Base-by-base conservation (phyloP, 1,140 invertebrate genomes). In the Cydia fagiglandana region DNA sequence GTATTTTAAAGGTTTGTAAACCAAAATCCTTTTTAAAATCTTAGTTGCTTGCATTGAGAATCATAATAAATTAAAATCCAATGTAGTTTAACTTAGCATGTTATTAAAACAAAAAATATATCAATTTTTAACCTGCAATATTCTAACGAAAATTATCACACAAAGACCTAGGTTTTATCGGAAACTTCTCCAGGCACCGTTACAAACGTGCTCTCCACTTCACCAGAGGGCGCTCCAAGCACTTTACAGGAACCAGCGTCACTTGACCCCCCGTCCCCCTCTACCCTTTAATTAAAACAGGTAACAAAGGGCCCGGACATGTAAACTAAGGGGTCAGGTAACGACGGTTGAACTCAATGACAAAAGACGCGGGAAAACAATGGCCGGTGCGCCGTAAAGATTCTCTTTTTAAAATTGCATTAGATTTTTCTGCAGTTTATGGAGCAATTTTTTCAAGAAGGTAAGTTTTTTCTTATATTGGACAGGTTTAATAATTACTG, bases 331-430 rank as follows among this genome's bases (percentile, higher is more conserved):
- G 68, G 80, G 30, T 81, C 84, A 78, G 30, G 28, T 30, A 50
- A 70, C 10, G 64, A 56, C 81, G 84, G 84, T 73, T 61, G 68
- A 68, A 53, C 75, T 77, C 74, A 66, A 77, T 80, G 79, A 81
- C 80, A 85, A 85, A 84, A 84, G 82, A 79, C 80, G 75, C 73
- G 73, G 61, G 61, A 79, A 83, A 80, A 85, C 84, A 85, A 85
- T 81, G 56, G 79, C 24, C 30, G 66, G 45, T 73, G 79, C 74
- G 77, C 76, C 64, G 75, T 79, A 77, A 78, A 80, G 81, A 80
- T 81, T 78, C 75, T 75, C 79, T 80, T 83, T 81, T 81, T 74
- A 81, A 82, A 82, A 78, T 78, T 78, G 77, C 66, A 38, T 38
- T 70, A 70, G n/a, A 70, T 81, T 80, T 78, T 77, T 79, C 17